Percentiles rank a stretch among this genome's conserved stretches.
Evolutionary conservation across 1,140 invertebrate genomes (phyloP).

Genomic region (Eubasilissa regina): DNA sequence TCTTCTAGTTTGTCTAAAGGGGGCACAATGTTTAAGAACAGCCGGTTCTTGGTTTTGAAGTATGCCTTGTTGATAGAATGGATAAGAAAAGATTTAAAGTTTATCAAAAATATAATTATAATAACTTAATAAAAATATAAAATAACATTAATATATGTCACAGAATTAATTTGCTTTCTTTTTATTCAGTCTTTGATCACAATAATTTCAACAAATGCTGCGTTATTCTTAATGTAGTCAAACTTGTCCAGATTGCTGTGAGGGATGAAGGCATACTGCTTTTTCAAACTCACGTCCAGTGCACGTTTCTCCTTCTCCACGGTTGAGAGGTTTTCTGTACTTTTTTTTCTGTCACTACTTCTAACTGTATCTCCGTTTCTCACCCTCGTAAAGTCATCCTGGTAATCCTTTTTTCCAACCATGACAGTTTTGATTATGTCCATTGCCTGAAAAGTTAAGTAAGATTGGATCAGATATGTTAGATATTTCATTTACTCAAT

Average conservation of each 20-base stretch:
- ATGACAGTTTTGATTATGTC: conserved; percentile 69
- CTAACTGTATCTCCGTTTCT: not conserved
- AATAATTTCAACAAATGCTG: conserved; percentile 78
- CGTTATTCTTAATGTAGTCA: conserved; percentile 78
- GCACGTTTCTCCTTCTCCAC: conserved; percentile 9
- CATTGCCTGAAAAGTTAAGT: conserved; percentile 65
- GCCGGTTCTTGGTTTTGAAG: no score
- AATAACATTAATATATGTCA: no score
- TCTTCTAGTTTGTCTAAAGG: no score
- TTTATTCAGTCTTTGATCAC: conserved; percentile 51
- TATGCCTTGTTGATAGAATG: no score
- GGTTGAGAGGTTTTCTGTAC: conserved; percentile 67
- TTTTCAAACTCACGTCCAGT: conserved; percentile 64
- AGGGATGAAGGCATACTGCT: conserved; percentile 82
- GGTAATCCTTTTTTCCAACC: conserved; percentile 61
- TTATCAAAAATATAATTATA: no score
- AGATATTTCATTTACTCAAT: no score
- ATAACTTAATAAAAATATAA: no score
- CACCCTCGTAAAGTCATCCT: not conserved
- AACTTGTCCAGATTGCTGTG: conserved; percentile 78
- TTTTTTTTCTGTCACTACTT: conserved; percentile 29
- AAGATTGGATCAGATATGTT: not conserved
- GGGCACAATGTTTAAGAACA: no score
- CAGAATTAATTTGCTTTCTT: no score
- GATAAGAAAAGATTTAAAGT: no score